Evolutionary conservation across 2,888 invertebrate species (phyloP), one percentile per base, ranked within the genome.

Genomic region (Hetaerina titia): DNA sequence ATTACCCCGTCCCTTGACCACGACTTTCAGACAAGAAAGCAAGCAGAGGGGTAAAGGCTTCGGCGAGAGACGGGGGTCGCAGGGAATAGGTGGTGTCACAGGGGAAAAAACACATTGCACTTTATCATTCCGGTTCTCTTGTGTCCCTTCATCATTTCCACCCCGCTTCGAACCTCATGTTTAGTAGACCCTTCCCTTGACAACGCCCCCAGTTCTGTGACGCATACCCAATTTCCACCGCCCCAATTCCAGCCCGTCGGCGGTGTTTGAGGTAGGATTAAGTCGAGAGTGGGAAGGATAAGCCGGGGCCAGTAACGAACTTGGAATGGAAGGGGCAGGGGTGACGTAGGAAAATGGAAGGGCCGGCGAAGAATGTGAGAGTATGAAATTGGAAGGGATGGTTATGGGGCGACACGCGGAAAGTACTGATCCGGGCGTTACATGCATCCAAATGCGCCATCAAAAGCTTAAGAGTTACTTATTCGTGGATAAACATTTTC

Each of bases 181-280:
- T 31, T 31, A 81, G 45, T 45, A 45, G 81, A 25, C 81, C 31
- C 81, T 11, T 45, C 25, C 25, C 81, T 81, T 13, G 13, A 25
- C n/a, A 81, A 19, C 25, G 81, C 31, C 17, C 8, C 69, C n/a
- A 19, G 69, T 19, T 69, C 69, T 22, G n/a, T 15, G 31, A 31
- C 81, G 81, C 81, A 31, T 22, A 81, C 81, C 31, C 81, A 81
- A 81, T 81, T 81, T 81, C 81, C 81, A 81, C 13, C 6, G 81
- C 81, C 22, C 81, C 81, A 25, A 25, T 31, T 13, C 81, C 81
- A 31, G 25, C 81, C 11, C 31, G 81, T 81, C 81, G 81, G 25
- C 81, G 13, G 81, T 81, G 81, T 81, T 81, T 31, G 81, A 81
- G 81, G 81, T 81, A 31, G 31, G 81, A 81, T 81, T 81, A 31